phyloP scores from a whole-genome alignment of 2,888 invertebrate genomes.

The Drosophila robusta region DNA sequence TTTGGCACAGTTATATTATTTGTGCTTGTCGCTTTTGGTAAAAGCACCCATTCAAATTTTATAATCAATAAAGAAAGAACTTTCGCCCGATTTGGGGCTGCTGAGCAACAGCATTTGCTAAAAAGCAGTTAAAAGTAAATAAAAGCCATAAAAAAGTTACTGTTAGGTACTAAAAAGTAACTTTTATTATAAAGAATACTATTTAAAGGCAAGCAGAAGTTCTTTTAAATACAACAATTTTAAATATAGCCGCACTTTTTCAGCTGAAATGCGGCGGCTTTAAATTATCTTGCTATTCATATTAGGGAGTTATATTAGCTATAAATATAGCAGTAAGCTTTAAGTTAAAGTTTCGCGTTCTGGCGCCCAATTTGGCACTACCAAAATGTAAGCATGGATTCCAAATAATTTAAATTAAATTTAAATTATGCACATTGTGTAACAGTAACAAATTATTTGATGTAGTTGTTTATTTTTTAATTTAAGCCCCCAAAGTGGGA shows the following conservation, averaged over 20 bases:
- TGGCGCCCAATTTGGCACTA: background rate
- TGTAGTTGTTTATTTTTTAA: no score
- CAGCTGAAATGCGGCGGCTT: background rate
- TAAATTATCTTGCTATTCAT: background rate
- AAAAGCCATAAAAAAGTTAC: background rate
- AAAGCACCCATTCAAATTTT: no score
- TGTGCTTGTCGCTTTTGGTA: no score
- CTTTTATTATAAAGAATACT: background rate
- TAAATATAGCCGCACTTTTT: background rate
- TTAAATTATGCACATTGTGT: no score
- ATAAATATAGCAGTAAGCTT: no score
- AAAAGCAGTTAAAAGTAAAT: background rate
- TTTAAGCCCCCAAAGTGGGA: background rate
- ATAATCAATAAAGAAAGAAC: no score
- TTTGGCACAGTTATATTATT: no score
- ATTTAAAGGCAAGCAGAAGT: background rate
- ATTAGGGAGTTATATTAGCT: no score
- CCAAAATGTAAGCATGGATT: no score
- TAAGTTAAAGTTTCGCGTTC: background rate
- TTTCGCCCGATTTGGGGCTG: background rate
- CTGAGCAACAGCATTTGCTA: background rate
- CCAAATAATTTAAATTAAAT: no score
- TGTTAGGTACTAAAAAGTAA: background rate
- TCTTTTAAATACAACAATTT: background rate
- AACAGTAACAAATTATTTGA: background rate